Percentiles rank a stretch among this genome's conserved stretches.
These are phyloP conservation scores for Alca torda DNA, from an alignment of 2,797 vertebrate genomes.

Conservation along the genomic window DNA sequence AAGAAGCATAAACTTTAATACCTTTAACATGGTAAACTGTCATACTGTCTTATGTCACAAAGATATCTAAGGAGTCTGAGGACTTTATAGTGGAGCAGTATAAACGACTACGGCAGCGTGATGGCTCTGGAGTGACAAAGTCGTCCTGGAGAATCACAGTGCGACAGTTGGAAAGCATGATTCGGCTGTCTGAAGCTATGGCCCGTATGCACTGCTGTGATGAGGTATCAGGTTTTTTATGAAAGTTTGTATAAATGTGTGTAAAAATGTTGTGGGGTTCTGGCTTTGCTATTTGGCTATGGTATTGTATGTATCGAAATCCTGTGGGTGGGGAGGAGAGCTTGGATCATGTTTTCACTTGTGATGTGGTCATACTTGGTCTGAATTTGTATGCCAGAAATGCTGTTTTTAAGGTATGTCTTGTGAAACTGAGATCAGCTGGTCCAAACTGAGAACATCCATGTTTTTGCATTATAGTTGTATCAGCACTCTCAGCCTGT, in stretches of 20 bases:
- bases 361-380: not conserved
- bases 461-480: not conserved
- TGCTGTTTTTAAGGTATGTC: not conserved
- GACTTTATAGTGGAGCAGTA: slow-evolving; percentile 99
- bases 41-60: not conserved
- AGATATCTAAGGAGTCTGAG: slow-evolving; percentile 97
- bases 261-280: not conserved
- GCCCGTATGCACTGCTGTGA: slow-evolving; percentile 99
- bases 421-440: not conserved
- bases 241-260: not conserved
- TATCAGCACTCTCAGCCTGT: not conserved
- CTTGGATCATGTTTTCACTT: not conserved
- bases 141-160: slow-evolving; percentile 98
- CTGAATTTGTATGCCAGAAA: not conserved
- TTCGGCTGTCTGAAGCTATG: slow-evolving; percentile 95
- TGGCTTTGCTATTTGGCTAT: not conserved
- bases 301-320: not conserved
- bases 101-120: slow-evolving; percentile 93
- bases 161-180: slow-evolving; percentile 97
- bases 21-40: not conserved
- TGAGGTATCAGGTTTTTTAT: slow-evolving; percentile 76
- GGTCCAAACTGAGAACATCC: not conserved
- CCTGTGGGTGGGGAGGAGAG: not conserved
- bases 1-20: not conserved
- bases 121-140: slow-evolving; percentile 87